Base-by-base conservation (phyloP, 2,797 vertebrate genomes). In the Echeneis naucrates region DNA sequence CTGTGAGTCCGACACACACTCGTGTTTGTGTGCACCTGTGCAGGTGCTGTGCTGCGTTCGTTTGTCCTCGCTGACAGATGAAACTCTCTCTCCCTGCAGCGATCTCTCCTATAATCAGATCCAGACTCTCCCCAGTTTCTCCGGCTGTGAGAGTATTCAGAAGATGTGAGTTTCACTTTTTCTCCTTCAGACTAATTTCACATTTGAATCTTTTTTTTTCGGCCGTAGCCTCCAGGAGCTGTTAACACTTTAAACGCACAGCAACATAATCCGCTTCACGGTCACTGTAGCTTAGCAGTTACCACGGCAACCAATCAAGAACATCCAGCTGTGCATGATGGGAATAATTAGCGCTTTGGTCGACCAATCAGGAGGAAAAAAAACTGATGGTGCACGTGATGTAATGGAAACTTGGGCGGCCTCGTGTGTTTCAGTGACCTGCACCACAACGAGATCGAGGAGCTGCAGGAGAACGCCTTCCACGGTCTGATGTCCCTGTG, bases 61-160 rank as follows among this genome's bases (percentile, higher is more conserved):
- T 24, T 26, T 72, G 24, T 26, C 17, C 11, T 61, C 10, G 56
- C 45, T 68, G 77, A 76, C 35, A 54, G 19, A 38, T 65, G 57
- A 59, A 24, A 10, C n/a, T 72, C 35, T 67, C 35, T 67, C 60
- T 86, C 52, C 56, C 50, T 54, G 27, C 92, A 98, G 97, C 35
- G 97, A 98, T 88, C 93, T 98, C 44, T 98, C 97, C 35, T 97
- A 96, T 75, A 98, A 98, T 87, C 90, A 91, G 24, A 93, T 98
- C 78, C 92, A 95, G 93, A 92, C 94, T 50, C 93, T 98, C 56
- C 97, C 97, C 23, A 94, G 94, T 85, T 96, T 98, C 85, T 95
- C 95, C 3, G 91, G 89, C 53, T 98, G 97, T 67, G 93, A 95
- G 75, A 96, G 92, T 71, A 94, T 98, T 56, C 96, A 97, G 88